These are phyloP conservation scores for Ferrisia virgata DNA, from an alignment of 2,888 invertebrate species.

Conservation along the genomic window DNA sequence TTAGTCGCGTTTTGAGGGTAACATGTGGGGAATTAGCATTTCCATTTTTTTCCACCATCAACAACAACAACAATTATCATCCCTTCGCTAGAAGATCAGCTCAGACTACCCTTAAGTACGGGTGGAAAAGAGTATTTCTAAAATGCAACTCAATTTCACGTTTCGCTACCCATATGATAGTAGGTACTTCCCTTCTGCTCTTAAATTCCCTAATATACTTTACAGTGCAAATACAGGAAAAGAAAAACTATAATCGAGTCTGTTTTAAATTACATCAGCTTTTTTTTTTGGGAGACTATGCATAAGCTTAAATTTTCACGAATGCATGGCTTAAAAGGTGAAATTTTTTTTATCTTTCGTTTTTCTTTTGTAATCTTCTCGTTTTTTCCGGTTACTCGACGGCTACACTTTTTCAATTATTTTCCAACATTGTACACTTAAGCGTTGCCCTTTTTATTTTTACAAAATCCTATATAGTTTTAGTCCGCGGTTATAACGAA, in stretches of 20 bases:
- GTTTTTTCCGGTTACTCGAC: not conserved
- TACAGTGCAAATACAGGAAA: slow-evolving; percentile 35
- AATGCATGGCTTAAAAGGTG: slow-evolving; percentile 7
- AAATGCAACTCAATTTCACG: slow-evolving; percentile 50
- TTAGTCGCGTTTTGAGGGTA: slow-evolving; percentile 45
- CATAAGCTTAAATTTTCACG: slow-evolving; percentile 13
- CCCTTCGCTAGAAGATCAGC: slow-evolving; percentile 19
- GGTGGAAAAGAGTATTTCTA: slow-evolving; percentile 42
- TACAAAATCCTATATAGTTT: slow-evolving; percentile 19
- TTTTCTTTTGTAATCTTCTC: slow-evolving; percentile 27
- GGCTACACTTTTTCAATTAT: slow-evolving; percentile 30
- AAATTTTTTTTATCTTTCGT: slow-evolving; percentile 8
- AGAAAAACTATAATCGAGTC: slow-evolving; percentile 34
- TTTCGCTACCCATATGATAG: slow-evolving; percentile 49
- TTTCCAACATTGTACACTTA: not conserved
- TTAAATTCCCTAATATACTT: slow-evolving; percentile 43
- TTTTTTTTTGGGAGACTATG: not conserved
- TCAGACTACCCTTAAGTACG: slow-evolving; percentile 41
- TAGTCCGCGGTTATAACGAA: not conserved
- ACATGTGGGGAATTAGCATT: slow-evolving; percentile 46
- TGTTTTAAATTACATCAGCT: slow-evolving; percentile 35
- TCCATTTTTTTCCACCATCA: slow-evolving; percentile 41
- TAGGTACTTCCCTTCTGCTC: slow-evolving; percentile 16
- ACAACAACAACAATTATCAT: slow-evolving; percentile 44
- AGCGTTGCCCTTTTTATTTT: not conserved